A percentile compares a stretch with the other conserved stretches of the same genome.
phyloP scores from a whole-genome alignment of 2,888 invertebrate genomes.

The Melinopterus prodromus region DNA sequence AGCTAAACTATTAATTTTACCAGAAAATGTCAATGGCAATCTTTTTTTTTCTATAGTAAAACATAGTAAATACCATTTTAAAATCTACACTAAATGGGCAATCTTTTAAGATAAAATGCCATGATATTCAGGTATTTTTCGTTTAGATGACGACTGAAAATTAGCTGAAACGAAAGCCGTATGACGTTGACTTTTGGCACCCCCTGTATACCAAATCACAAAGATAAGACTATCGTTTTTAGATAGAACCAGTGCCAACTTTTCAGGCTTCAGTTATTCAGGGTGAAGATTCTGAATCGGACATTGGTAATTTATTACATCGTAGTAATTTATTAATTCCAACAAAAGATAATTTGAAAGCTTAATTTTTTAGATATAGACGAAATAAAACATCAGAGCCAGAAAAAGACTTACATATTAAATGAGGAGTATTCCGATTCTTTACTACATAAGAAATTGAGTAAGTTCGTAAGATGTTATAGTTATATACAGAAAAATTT shows the following conservation, averaged over 20 bases:
- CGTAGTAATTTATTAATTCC: neutral
- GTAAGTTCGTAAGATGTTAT: conserved; percentile 32
- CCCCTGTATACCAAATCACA: conserved; percentile 15
- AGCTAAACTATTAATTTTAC: no score
- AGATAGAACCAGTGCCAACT: conserved; percentile 23
- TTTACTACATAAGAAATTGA: conserved; percentile 43
- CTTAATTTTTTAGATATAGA: neutral
- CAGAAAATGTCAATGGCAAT: no score
- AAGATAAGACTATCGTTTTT: neutral
- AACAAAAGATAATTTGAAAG: neutral
- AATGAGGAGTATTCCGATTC: conserved; percentile 30
- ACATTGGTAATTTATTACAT: conserved; percentile 49
- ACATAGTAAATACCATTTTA: no score
- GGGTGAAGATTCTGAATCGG: conserved; percentile 59
- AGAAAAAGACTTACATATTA: neutral
- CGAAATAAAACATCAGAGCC: neutral
- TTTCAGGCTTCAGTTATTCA: conserved; percentile 55
- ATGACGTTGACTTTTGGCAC: conserved; percentile 40
- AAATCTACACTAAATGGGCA: no score
- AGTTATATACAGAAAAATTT: neutral
- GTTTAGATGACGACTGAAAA: neutral
- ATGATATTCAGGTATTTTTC: neutral
- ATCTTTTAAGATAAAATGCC: no score
- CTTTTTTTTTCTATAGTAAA: no score
- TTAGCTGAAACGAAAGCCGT: neutral